Evolutionary conservation across 2,888 invertebrate genomes (phyloP), one percentile per base, ranked within the genome.

Genomic region (Rhaphigaster nebulosa): DNA sequence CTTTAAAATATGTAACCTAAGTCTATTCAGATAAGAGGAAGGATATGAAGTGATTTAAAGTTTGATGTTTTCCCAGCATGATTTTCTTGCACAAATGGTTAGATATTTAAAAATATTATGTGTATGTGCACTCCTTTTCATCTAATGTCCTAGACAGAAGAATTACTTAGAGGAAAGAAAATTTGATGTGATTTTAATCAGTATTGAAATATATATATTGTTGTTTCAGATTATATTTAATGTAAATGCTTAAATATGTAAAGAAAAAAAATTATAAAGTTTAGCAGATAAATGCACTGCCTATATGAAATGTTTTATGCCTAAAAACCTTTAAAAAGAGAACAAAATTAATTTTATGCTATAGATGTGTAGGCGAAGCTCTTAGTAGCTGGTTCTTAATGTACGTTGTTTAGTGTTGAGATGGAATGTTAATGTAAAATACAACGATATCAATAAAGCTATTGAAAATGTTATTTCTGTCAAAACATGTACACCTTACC

Each of bases 201-300:
- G 84, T 84, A 84, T 84, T 84, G 26, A 84, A 50, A 84, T 84
- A 76, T 84, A 45, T 84, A 84, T 84, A 84, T 45, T 84, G 84
- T 45, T 84, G 84, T 84, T 84, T 84, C 45, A 84, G 45, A 84
- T 84, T 84, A 26, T 45, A 84, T 84, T 50, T 84, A 84, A 84
- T 45, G 45, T 84, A n/a, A 84, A 45, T 50, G 84, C 84, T 84
- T 84, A 84, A 84, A n/a, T 45, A 45, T 84, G 15, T 38, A 38
- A 38, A 8, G 18, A 29, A 50, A 38, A 26, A 84, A 84, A 45
- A 45, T 1, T 26, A n/a, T n/a, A 15, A 84, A 45, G 15, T n/a
- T 84, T 84, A 84, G 84, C 84, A 84, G 84, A 84, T 45, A 84
- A 84, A 84, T 84, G 84, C 84, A 84, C 84, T 84, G 84, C 84